Conservation (phyloP, 2,888 invertebrate genomes). For the Nemurella pictetii region DNA sequence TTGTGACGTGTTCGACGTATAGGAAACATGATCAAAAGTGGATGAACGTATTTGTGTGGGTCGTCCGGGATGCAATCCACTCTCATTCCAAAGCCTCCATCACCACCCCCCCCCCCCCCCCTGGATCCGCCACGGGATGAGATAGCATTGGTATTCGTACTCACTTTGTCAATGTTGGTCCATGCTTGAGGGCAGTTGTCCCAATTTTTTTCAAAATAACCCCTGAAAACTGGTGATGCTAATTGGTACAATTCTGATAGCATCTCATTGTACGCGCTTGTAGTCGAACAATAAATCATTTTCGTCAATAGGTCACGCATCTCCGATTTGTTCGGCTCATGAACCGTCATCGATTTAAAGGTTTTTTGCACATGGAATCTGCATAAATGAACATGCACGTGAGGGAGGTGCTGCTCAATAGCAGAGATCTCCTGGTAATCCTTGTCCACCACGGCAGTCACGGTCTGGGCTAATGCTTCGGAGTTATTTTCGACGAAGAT, state of each 20-base stretch:
- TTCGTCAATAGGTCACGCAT: not conserved
- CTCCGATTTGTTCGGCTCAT: not conserved
- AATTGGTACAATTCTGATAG: not conserved
- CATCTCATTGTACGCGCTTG: not conserved
- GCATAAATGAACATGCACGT: not conserved
- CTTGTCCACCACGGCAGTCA: not conserved
- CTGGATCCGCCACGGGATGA: too few relatives aligned
- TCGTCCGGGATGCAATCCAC: too few relatives aligned
- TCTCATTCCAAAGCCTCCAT: too few relatives aligned
- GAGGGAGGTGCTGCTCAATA: not conserved
- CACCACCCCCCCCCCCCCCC: too few relatives aligned
- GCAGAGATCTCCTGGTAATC: not conserved
- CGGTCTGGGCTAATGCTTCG: not conserved
- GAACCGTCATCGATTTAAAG: not conserved
- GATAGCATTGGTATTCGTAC: too few relatives aligned
- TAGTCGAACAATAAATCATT: not conserved
- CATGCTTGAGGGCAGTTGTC: not conserved
- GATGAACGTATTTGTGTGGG: too few relatives aligned
- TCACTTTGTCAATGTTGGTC: not conserved
- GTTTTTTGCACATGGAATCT: not conserved
- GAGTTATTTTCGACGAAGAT: not conserved
- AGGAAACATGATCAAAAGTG: too few relatives aligned
- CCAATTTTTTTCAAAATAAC: not conserved
- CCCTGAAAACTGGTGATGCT: not conserved
- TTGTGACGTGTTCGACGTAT: too few relatives aligned